Evolutionary conservation across 2,888 invertebrate genomes (phyloP).

Genomic region (Strigamia transsilvanica): DNA sequence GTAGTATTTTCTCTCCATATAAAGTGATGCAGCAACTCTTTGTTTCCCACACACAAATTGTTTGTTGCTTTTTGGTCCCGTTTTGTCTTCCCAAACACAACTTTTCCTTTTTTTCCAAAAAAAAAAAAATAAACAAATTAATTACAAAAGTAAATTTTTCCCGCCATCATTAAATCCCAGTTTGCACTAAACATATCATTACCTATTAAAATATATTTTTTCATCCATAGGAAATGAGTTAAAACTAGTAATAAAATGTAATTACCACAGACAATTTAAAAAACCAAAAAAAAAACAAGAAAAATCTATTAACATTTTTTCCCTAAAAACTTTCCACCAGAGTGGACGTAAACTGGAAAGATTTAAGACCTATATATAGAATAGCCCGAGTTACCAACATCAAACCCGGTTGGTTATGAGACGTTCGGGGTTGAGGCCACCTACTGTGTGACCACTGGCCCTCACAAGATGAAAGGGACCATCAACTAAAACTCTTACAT

Average conservation of each 20-base stretch:
- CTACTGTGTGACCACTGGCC: slow-evolving; percentile 22
- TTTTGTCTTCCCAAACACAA: too few species aligned
- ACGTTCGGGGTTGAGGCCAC: neutral
- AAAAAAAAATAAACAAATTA: too few species aligned
- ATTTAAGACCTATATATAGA: neutral
- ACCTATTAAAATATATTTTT: neutral
- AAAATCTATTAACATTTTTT: slow-evolving; percentile 8
- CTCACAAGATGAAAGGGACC: slow-evolving; percentile 13
- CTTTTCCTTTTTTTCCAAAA: too few species aligned
- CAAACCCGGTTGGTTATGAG: slow-evolving; percentile 11
- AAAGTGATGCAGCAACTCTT: too few species aligned
- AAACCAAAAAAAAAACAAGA: neutral
- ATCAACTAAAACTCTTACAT: slow-evolving; percentile 13
- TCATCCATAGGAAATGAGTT: neutral
- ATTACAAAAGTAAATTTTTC: neutral
- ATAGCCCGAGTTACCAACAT: neutral
- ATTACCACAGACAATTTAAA: neutral
- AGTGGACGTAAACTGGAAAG: neutral
- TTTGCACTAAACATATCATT: neutral
- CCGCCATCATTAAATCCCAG: neutral
- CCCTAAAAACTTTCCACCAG: neutral
- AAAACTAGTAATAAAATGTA: neutral
- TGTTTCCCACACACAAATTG: too few species aligned
- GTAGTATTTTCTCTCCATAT: too few species aligned
- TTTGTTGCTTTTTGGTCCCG: too few species aligned